A percentile compares a stretch with the other conserved stretches of the same genome.
Conservation (phyloP, 2,797 vertebrate genomes). For the Rhincodon typus region DNA sequence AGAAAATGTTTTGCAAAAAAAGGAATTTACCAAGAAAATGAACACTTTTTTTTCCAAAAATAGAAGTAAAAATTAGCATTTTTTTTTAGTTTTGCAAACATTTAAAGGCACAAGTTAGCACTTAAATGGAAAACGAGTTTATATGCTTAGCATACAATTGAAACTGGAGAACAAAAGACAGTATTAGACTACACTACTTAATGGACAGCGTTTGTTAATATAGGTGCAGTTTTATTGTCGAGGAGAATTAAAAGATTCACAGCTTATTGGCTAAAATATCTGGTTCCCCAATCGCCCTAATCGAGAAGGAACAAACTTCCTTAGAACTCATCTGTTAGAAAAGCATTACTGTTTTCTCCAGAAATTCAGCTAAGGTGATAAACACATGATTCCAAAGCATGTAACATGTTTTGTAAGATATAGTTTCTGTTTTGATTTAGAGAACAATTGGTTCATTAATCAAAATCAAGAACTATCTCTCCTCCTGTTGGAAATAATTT, state of each 20-base stretch:
- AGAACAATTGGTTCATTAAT: slow-evolving; percentile 61
- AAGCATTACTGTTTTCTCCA: slow-evolving; percentile 6
- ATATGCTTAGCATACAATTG: slow-evolving; percentile 60
- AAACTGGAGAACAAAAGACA: slow-evolving; percentile 51
- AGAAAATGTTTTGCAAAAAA: slow-evolving; percentile 29
- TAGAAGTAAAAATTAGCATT: slow-evolving; percentile 61
- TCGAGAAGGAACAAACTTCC: neutral
- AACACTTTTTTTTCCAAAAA: slow-evolving; percentile 52
- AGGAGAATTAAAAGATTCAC: slow-evolving; percentile 60
- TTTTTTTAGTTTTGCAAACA: slow-evolving; percentile 59
- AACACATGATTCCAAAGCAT: slow-evolving; percentile 14
- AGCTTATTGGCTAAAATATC: slow-evolving; percentile 54
- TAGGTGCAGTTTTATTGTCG: slow-evolving; percentile 45
- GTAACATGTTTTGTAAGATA: slow-evolving; percentile 26
- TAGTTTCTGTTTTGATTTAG: slow-evolving; percentile 24
- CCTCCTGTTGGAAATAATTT: slow-evolving; percentile 49
- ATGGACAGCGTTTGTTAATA: slow-evolving; percentile 22
- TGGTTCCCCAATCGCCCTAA: slow-evolving; percentile 50
- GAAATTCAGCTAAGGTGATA: slow-evolving; percentile 19
- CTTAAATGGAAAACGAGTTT: slow-evolving; percentile 54
- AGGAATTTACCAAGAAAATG: slow-evolving; percentile 18
- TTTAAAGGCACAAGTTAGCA: slow-evolving; percentile 63
- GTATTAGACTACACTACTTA: slow-evolving; percentile 50
- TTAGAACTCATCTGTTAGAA: slow-evolving; percentile 20
- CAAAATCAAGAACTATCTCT: slow-evolving; percentile 57